These are phyloP conservation scores for Cryptomyrus ogoouensis DNA, from an alignment of 2,113 vertebrate genomes.

Conservation along the genomic window DNA sequence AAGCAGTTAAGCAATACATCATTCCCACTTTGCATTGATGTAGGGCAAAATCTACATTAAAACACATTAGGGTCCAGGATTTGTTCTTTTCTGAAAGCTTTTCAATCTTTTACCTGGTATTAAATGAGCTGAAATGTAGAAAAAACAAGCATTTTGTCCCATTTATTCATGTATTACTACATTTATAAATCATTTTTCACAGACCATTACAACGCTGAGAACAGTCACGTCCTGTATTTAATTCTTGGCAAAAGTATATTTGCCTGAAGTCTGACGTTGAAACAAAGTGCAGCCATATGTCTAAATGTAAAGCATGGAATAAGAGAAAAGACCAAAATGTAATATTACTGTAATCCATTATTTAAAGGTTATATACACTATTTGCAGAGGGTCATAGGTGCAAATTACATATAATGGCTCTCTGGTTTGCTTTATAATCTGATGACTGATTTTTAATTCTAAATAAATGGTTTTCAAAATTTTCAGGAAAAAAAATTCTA, in stretches of 20 bases:
- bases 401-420: neutral
- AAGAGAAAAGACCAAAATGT: neutral
- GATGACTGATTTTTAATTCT: neutral
- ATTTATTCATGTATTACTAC: constrained; percentile 20
- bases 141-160: constrained; percentile 20
- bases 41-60: constrained; percentile 37
- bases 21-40: constrained; percentile 29
- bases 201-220: constrained; percentile 18
- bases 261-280: neutral
- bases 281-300: neutral
- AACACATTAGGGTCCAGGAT: constrained; percentile 36
- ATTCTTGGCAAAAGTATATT: constrained; percentile 4
- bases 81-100: constrained; percentile 43
- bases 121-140: constrained; percentile 22
- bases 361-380: neutral
- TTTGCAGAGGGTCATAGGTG: neutral
- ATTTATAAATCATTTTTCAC: constrained; percentile 19
- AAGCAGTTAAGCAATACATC: constrained; percentile 14
- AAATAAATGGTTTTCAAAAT: neutral
- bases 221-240: constrained; percentile 7
- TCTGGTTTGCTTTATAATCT: neutral
- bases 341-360: neutral
- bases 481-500: neutral
- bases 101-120: constrained; percentile 31
- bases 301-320: neutral